These are phyloP conservation scores for Strigamia maritima DNA, from an alignment of 2,888 invertebrate genomes.

Conservation along the genomic window DNA sequence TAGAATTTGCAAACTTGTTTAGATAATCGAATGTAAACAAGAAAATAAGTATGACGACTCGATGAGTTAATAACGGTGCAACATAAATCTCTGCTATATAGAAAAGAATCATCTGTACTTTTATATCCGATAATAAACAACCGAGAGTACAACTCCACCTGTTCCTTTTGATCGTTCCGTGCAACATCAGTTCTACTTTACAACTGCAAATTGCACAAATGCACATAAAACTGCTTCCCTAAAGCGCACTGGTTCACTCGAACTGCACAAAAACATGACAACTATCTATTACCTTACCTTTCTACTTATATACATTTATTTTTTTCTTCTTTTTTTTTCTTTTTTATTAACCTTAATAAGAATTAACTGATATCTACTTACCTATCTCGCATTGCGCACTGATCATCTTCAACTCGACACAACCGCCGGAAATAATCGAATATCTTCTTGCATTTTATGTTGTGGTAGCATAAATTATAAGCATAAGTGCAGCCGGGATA, in stretches of 20 bases:
- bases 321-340: no score
- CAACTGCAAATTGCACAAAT: background rate
- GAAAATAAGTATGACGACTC: no score
- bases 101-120: background rate
- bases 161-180: background rate
- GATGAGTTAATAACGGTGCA: background rate
- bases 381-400: conserved; percentile 13
- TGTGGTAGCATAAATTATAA: conserved; percentile 9
- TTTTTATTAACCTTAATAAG: no score
- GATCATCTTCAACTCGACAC: conserved; percentile 18
- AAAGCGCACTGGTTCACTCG: background rate
- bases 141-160: background rate
- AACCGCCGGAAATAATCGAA: conserved; percentile 7
- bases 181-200: background rate
- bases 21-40: no score
- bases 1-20: background rate
- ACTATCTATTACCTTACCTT: no score
- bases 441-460: conserved; percentile 35
- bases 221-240: background rate
- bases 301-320: no score
- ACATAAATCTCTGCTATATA: background rate
- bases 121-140: background rate
- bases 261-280: background rate
- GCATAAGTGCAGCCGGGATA: conserved; percentile 27
- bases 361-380: background rate